Conservation (phyloP, 2,113 vertebrate species). For the Pyxicephalus adspersus region DNA sequence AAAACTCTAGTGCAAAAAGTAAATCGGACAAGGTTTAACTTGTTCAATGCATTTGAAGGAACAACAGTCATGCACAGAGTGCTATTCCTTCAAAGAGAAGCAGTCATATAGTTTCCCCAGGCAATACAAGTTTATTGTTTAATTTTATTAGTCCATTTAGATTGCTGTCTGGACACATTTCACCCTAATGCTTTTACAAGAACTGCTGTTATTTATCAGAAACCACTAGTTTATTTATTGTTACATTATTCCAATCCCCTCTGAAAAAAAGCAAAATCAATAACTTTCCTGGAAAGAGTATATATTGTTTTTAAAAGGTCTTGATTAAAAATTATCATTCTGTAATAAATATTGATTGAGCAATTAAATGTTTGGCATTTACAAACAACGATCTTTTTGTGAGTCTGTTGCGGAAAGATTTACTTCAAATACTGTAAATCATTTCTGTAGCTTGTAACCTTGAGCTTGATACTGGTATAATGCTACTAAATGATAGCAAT, state of each 20-base stretch:
- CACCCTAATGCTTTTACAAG: constrained; percentile 9
- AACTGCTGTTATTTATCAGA: constrained; percentile 29
- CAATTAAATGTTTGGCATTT: constrained; percentile 21
- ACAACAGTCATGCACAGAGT: neutral
- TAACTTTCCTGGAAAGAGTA: constrained; percentile 38
- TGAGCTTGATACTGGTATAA: neutral
- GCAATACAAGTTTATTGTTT: neutral
- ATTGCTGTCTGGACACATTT: constrained; percentile 20
- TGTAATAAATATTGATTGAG: constrained; percentile 44
- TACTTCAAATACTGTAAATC: neutral
- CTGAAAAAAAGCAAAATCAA: constrained; percentile 9
- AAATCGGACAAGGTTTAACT: neutral
- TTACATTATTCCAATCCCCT: constrained; percentile 25
- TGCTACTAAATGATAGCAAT: neutral
- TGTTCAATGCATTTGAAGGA: neutral
- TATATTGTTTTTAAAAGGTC: constrained; percentile 15
- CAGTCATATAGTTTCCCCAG: neutral
- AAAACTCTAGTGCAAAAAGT: neutral
- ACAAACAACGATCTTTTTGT: neutral
- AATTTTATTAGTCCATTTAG: constrained; percentile 19
- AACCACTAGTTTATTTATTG: constrained; percentile 38
- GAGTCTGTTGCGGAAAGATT: constrained; percentile 1
- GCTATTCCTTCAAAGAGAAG: no score
- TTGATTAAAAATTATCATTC: constrained; percentile 39
- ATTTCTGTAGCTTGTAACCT: neutral